phyloP scores from a whole-genome alignment of 1,140 invertebrate species.

The Drosophila varians region DNA sequence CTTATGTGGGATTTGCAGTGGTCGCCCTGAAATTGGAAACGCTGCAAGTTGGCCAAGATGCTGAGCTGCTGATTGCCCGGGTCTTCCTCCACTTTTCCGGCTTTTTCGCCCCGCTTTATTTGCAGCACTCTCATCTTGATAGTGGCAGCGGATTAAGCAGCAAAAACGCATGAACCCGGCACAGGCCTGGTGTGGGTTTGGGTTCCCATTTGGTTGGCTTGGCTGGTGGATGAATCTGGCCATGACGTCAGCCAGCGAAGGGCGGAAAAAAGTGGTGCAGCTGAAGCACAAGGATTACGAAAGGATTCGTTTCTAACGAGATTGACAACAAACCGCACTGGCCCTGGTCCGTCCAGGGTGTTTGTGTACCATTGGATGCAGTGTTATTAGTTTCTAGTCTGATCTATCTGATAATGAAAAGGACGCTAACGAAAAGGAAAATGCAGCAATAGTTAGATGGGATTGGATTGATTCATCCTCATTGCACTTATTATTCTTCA shows the following conservation, averaged over 20 bases:
- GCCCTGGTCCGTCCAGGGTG: conserved; percentile 11
- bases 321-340: conserved; percentile 80
- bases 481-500: too few species aligned
- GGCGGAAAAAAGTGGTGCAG: conserved; percentile 61
- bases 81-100: conserved; percentile 4
- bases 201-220: neutral
- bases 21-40: conserved; percentile 67
- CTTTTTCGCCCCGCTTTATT: conserved; percentile 3
- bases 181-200: neutral
- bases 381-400: conserved; percentile 54
- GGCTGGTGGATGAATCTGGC: conserved; percentile 30
- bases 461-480: too few species aligned
- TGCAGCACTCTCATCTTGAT: conserved; percentile 58
- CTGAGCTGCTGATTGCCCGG: conserved; percentile 53
- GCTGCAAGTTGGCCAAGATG: conserved; percentile 27
- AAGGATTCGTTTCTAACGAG: conserved; percentile 82
- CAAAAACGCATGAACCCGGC: conserved; percentile 62
- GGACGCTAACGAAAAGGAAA: neutral
- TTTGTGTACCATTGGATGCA: conserved; percentile 50
- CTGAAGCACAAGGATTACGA: conserved; percentile 79
- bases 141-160: conserved; percentile 75
- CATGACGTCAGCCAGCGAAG: conserved; percentile 40
- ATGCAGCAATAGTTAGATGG: too few species aligned
- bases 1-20: conserved; percentile 70
- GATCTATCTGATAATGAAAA: neutral